Evolutionary conservation across 2,113 vertebrate genomes (phyloP).

Genomic region (Phaethon lepturus): DNA sequence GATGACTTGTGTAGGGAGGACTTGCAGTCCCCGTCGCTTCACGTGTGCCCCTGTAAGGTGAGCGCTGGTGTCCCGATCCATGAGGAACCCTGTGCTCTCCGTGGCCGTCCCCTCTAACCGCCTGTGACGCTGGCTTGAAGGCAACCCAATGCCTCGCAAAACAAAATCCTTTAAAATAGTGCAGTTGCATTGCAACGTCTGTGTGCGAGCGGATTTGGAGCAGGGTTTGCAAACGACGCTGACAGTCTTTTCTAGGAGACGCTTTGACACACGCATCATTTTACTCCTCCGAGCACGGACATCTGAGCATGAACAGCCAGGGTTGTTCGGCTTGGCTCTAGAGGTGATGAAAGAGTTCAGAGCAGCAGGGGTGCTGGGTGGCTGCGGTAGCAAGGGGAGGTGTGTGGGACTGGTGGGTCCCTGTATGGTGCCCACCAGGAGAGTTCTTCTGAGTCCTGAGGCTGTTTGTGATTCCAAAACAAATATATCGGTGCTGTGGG

Average conservation of each 20-base stretch:
- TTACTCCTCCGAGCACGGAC: background rate
- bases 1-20: background rate
- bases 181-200: fast-evolving
- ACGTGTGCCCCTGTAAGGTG: background rate
- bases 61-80: background rate
- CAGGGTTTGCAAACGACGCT: background rate
- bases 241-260: background rate
- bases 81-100: background rate
- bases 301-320: fast-evolving
- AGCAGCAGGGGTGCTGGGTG: background rate
- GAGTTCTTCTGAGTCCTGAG: background rate
- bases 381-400: background rate
- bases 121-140: background rate
- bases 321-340: background rate
- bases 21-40: background rate
- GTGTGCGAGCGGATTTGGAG: fast-evolving
- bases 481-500: background rate
- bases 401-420: background rate
- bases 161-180: background rate
- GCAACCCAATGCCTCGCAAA: background rate
- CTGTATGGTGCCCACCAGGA: slow-evolving; percentile 9
- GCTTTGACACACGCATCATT: fast-evolving
- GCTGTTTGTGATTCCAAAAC: slow-evolving; percentile 19
- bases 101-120: background rate
- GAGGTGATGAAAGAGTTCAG: background rate